Conservation (phyloP, 37 sponge, comb jelly and placozoan species). For the Axinella damicornis region DNA sequence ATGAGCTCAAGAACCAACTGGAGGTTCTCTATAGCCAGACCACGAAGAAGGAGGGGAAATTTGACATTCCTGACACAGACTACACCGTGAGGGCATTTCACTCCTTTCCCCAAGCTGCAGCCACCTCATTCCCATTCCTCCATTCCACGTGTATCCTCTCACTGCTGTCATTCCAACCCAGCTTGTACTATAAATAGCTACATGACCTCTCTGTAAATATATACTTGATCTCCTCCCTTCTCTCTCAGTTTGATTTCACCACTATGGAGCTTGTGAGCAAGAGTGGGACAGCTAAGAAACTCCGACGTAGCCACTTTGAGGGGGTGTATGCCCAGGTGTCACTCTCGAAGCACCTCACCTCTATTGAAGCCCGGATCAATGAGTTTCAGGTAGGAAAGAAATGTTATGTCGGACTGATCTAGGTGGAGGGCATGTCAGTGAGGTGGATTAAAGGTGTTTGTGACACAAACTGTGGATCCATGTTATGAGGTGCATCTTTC, state of each 20-base stretch:
- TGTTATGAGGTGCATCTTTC: not conserved
- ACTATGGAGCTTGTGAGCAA: not conserved
- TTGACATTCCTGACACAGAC: slow-evolving; percentile 7
- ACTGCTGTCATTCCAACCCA: too few species aligned
- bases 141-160: too few species aligned
- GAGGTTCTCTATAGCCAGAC: slow-evolving; percentile 12
- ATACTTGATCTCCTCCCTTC: too few species aligned
- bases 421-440: too few species aligned
- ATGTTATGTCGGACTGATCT: not conserved
- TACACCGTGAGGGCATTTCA: not conserved
- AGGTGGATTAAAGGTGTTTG: too few species aligned
- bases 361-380: slow-evolving; percentile 39
- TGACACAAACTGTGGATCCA: too few species aligned
- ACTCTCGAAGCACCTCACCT: slow-evolving; percentile 10
- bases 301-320: slow-evolving; percentile 57
- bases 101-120: too few species aligned
- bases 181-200: too few species aligned
- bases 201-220: too few species aligned
- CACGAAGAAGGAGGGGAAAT: not conserved
- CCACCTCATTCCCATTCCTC: too few species aligned
- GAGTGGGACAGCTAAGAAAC: not conserved
- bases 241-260: not conserved
- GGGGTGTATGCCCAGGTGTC: slow-evolving; percentile 42
- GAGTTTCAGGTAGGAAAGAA: slow-evolving; percentile 50
- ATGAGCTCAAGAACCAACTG: slow-evolving; percentile 32